Evolutionary conservation across 2,888 invertebrate genomes (phyloP).

Genomic region (Gandaritis pyraliata): DNA sequence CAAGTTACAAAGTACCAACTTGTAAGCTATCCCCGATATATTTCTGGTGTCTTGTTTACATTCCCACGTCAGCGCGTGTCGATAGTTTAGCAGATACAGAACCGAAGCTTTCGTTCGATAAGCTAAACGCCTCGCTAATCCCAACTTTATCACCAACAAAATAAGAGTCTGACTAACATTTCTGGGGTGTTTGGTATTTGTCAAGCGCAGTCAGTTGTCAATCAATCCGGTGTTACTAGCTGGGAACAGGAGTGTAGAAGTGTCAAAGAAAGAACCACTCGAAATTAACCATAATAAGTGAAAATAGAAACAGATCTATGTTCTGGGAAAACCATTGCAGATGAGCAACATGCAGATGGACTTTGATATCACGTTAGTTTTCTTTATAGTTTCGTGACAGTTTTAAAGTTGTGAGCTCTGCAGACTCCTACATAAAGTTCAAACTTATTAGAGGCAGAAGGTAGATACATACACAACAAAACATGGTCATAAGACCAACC

Average conservation of each 20-base stretch:
- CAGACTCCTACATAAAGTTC: too few species aligned
- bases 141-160: constrained; percentile 44
- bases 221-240: constrained; percentile 58
- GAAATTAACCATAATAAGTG: constrained; percentile 34
- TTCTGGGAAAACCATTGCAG: too few species aligned
- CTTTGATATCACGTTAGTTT: background rate
- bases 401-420: too few species aligned
- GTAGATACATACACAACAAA: too few species aligned
- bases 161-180: constrained; percentile 30
- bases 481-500: constrained; percentile 11
- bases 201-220: constrained; percentile 61
- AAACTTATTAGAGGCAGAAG: too few species aligned
- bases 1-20: constrained; percentile 47
- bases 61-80: constrained; percentile 76
- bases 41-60: constrained; percentile 69
- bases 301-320: constrained; percentile 33
- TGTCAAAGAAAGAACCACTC: constrained; percentile 47
- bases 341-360: too few species aligned
- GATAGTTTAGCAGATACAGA: constrained; percentile 59
- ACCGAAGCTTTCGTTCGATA: constrained; percentile 40
- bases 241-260: constrained; percentile 54
- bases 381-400: too few species aligned
- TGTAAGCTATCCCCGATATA: constrained; percentile 57
- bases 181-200: constrained; percentile 35
- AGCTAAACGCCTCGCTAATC: constrained; percentile 35